Base-by-base conservation (phyloP, 2,113 vertebrate species). In the Varanus komodoensis region DNA sequence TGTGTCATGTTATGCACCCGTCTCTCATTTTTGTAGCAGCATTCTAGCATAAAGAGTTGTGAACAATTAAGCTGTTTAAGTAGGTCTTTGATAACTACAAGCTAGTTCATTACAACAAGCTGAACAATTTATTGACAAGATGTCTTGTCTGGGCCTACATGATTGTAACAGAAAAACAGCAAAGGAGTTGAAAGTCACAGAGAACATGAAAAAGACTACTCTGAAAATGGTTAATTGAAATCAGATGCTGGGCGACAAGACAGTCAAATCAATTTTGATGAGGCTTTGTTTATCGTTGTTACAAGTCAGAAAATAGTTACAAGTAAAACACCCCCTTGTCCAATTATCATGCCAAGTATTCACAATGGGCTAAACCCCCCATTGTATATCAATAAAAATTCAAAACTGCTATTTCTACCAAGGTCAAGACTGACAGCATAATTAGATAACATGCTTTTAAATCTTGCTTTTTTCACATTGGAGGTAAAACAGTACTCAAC, bases 121-220 rank as follows among this genome's bases (percentile, higher is more conserved):
- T 88, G 27, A 77, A 92, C 91, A 77, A 57, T 89, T 89, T 92
- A 81, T 8, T 87, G 68, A 32, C 83, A 84, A 92, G 88, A 75
- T 86, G 61, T 8, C 54, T 81, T 87, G 38, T 29, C 85, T 48
- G 0, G 79, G 34, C 69, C 3, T 8, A 75, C 89, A 80, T 64
- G 82, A 87, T 9, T 57, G 73, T 84, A 91, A 84, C 73, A 44
- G 75, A 38, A 84, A 27, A 91, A 69, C 73, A 84, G 74, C 5
- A 91, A 71, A 38, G 64, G 48, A 48, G 25, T 57, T 54, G 80
- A 88, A 91, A 84, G 61, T 91, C 73, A 69, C 27, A 34, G 23
- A 9, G 32, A 90, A 75, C 84, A 82, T 34, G 86, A 71, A 84
- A 71, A 71, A 91, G 74, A 84, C 67, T 57, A 84, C 57, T 91